phyloP scores from a whole-genome alignment of 1,140 invertebrate genomes.

The Drosophila lacertosa region DNA sequence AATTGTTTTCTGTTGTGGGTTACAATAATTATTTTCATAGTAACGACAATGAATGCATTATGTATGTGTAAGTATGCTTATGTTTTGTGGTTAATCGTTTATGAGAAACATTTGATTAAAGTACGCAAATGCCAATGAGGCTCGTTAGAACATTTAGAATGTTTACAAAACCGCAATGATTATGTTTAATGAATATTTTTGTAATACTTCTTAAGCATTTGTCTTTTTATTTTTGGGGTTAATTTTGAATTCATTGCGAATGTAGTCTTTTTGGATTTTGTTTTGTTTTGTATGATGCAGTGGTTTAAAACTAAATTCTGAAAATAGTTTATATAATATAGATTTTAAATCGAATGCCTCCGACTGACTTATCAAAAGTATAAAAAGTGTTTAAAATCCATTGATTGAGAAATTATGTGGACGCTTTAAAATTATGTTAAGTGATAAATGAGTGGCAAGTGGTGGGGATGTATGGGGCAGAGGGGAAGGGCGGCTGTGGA shows the following conservation, averaged over 20 bases:
- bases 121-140: conserved; percentile 74
- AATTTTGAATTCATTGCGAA: conserved; percentile 80
- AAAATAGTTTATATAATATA: conserved; percentile 70
- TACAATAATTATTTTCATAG: conserved; percentile 70
- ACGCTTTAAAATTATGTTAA: conserved; percentile 31
- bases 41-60: conserved; percentile 63
- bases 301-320: conserved; percentile 76
- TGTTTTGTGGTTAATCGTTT: conserved; percentile 35
- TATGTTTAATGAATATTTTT: conserved; percentile 66
- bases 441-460: conserved; percentile 10
- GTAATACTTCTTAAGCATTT: conserved; percentile 81
- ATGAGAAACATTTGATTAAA: conserved; percentile 66
- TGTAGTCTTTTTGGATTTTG: conserved; percentile 64
- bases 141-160: conserved; percentile 74
- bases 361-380: conserved; percentile 81
- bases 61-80: conserved; percentile 33
- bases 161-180: conserved; percentile 77
- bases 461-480: background rate
- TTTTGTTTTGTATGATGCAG: conserved; percentile 14
- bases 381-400: conserved; percentile 81
- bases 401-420: conserved; percentile 57
- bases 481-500: no score
- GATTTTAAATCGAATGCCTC: conserved; percentile 82
- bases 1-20: conserved; percentile 54
- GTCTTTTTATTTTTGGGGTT: conserved; percentile 70